Base-by-base conservation (phyloP, 2,888 invertebrate genomes). In the Sialis lutaria region DNA sequence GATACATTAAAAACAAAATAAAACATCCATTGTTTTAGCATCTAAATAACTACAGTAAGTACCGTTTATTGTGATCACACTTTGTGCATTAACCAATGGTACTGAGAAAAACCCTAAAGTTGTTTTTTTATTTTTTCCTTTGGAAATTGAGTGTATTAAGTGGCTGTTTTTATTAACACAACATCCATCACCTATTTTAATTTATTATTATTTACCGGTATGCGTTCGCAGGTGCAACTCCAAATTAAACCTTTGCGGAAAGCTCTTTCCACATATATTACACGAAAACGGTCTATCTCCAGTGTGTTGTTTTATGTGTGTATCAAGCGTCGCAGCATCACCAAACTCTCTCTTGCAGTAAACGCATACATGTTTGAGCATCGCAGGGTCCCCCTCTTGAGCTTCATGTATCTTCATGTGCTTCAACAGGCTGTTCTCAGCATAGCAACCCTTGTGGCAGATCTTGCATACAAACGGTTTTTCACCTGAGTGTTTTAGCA, bases 401-500 rank as follows among this genome's bases (percentile, higher is more conserved):
- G 65, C 64, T 51, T 65, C 65, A 37, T 67, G 67, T 22, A 67
- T 67, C 52, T 65, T 65, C 67, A 67, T 67, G 49, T 67, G 67
- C 53, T 67, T 67, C 45, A 66, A 52, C 34, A 67, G 52, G 53
- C 67, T 67, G 51, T 67, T 67, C 54, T 66, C 67, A 4, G 67
- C 67, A 47, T 64, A 65, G 48, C 62, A 62, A 5, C 61, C 67
- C 50, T 67, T 67, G 52, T 65, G 66, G 50, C 63, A 63, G 42
- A 62, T 58, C 50, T 66, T 65, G 53, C 68, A 68, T n/a, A 68
- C 60, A 53, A 67, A 67, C 2, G 67, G 67, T 50, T 68, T 67
- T 52, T 68, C 67, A 1, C 65, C 67, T 13, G 63, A 64, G 50
- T 69, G 69, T 47, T 65, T 67, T 40, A 67, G 56, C 55, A 64